Evolutionary conservation across 2,797 vertebrate species (phyloP).

Genomic region (Gymnopithys bicolor): DNA sequence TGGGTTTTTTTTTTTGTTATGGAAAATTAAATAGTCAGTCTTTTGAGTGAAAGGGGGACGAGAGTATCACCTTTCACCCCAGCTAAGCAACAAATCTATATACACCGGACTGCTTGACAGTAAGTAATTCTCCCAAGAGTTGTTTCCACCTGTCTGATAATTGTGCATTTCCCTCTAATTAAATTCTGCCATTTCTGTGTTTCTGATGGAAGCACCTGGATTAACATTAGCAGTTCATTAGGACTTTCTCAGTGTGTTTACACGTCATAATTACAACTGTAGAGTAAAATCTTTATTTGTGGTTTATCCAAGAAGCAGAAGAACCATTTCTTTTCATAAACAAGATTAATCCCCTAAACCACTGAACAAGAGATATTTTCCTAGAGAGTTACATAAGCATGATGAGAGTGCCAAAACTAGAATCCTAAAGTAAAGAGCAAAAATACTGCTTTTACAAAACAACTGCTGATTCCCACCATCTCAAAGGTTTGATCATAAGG

Average conservation of each 20-base stretch:
- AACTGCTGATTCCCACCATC: conserved; percentile 1
- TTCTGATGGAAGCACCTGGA: background rate
- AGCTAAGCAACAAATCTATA: background rate
- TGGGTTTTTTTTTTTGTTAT: background rate
- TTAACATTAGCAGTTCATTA: conserved; percentile 9
- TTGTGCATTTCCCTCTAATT: background rate
- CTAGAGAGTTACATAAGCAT: conserved; percentile 37
- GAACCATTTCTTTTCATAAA: conserved; percentile 33
- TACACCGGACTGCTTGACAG: background rate
- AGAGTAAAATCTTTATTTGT: background rate
- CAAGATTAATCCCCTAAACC: conserved; percentile 62
- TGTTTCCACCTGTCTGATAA: background rate
- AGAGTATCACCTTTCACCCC: background rate
- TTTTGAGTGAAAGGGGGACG: background rate
- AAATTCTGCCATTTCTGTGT: background rate
- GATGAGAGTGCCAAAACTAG: background rate
- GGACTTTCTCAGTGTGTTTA: background rate
- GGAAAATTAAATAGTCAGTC: background rate
- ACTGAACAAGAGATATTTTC: conserved; percentile 21
- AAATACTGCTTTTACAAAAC: background rate
- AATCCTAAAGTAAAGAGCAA: background rate
- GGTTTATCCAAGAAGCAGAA: conserved; percentile 13
- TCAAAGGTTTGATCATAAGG: background rate
- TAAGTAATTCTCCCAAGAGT: background rate
- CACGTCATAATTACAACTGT: background rate